Evolutionary conservation across 2,888 invertebrate genomes (phyloP), one percentile per base, ranked within the genome.

Genomic region (Taphrorychus bicolor): DNA sequence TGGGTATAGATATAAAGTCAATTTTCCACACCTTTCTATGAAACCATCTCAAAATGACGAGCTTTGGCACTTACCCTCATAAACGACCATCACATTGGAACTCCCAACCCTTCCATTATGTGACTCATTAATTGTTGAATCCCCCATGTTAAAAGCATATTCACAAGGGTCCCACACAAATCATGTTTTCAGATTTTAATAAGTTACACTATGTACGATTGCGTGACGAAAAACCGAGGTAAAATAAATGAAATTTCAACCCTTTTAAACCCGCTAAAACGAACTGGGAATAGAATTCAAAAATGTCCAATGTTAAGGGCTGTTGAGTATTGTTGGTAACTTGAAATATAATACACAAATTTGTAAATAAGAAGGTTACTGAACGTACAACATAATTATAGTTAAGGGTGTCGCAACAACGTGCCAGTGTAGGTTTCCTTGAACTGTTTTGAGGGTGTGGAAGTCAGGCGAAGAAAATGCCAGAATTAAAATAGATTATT

Each of bases 401-500:
- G 32, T 3, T 32, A 32, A 32, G 11, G n/a, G n/a, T n/a, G n/a
- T n/a, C 11, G 7, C 40, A 32, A 32, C 11, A 45, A 45, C 14
- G 45, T 7, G 18, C 16, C 7, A 45, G 7, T 45, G 45, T 45
- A 9, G 14, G 14, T 45, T 45, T 45, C 45, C 45, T 16, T 45
- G 32, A 9, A 5, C 45, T 16, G 45, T 45, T 51, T 51, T 9
- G 19, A 42, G 49, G 53, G 53, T 21, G 60, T 53, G 60, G 60
- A 60, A 53, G 41, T 53, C 60, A 18, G 21, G 17, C 17, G 21
- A 51, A 51, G 18, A 22, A 17, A 7, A 18, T 16, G 45, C n/a
- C 22, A 51, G 45, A 59, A 59, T 59, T 59, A 59, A 59, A 59
- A 59, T 51, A 32, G 59, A 59, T 51, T 49, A 19, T n/a, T n/a